Conservation (phyloP, 2,113 vertebrate species). For the Zingel zingel region DNA sequence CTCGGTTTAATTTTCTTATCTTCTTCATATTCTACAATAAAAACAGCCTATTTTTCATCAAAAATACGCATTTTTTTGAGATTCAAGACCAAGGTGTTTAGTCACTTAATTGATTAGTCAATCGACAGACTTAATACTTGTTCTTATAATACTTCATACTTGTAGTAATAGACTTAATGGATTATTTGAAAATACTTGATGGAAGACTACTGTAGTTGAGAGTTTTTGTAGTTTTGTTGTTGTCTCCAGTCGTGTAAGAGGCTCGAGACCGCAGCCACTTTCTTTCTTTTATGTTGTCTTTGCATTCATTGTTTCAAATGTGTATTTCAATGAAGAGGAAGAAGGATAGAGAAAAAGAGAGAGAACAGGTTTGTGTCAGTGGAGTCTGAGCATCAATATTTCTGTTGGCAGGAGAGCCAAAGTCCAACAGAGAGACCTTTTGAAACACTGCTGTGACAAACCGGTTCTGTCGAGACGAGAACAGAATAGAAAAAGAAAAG, state of each 20-base stretch:
- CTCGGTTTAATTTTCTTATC: not conserved
- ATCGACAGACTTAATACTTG: not conserved
- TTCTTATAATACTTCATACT: too few species aligned
- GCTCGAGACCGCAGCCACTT: not conserved
- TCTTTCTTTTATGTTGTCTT: constrained; percentile 16
- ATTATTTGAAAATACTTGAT: not conserved
- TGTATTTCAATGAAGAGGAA: constrained; percentile 30
- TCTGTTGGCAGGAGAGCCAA: constrained; percentile 55
- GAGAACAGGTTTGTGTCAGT: constrained; percentile 46
- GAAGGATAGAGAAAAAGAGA: constrained; percentile 29
- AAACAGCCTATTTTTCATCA: not conserved
- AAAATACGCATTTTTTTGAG: not conserved
- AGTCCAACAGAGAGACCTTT: constrained; percentile 43
- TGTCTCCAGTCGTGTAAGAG: not conserved
- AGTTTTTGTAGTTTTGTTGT: not conserved
- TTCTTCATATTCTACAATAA: not conserved
- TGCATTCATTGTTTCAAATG: not conserved
- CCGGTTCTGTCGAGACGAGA: constrained; percentile 37
- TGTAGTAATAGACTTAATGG: not conserved
- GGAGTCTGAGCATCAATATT: constrained; percentile 51
- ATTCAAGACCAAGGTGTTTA: not conserved
- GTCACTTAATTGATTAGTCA: not conserved
- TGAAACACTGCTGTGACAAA: constrained; percentile 27
- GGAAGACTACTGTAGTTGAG: not conserved
- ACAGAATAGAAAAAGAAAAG: not conserved